These are phyloP conservation scores for Galeopterus variegatus DNA, from an alignment of 2,113 vertebrate genomes.

Conservation along the genomic window DNA sequence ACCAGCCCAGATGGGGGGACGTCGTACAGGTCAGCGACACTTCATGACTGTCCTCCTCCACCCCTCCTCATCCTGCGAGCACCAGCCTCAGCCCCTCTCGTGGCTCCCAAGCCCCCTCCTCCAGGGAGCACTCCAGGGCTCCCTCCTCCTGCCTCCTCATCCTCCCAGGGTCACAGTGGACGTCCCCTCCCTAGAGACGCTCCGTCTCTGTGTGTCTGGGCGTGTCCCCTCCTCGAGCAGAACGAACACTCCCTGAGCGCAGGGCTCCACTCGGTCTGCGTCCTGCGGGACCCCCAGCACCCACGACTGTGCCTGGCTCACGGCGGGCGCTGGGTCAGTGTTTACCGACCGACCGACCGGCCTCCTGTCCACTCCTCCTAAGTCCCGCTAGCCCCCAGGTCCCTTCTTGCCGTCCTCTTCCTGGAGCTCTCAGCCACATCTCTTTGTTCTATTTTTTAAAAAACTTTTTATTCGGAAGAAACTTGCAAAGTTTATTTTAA, in stretches of 20 bases:
- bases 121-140: background rate
- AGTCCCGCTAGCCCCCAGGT: background rate
- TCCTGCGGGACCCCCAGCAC: background rate
- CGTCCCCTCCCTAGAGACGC: background rate
- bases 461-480: background rate
- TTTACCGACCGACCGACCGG: background rate
- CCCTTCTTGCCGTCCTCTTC: background rate
- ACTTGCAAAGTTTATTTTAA: background rate
- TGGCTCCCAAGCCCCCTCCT: background rate
- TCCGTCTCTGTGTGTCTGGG: background rate
- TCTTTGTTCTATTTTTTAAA: background rate
- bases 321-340: background rate
- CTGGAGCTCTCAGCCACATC: background rate
- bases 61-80: background rate
- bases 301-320: background rate
- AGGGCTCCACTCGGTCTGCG: no score
- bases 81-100: no score
- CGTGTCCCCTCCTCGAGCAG: background rate
- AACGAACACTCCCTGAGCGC: background rate
- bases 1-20: background rate
- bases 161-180: rapidly evolving
- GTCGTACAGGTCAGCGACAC: background rate
- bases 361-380: background rate
- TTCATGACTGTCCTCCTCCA: background rate
- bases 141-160: background rate